phyloP scores from a whole-genome alignment of 2,797 vertebrate genomes.

The Scarus forsteni region DNA sequence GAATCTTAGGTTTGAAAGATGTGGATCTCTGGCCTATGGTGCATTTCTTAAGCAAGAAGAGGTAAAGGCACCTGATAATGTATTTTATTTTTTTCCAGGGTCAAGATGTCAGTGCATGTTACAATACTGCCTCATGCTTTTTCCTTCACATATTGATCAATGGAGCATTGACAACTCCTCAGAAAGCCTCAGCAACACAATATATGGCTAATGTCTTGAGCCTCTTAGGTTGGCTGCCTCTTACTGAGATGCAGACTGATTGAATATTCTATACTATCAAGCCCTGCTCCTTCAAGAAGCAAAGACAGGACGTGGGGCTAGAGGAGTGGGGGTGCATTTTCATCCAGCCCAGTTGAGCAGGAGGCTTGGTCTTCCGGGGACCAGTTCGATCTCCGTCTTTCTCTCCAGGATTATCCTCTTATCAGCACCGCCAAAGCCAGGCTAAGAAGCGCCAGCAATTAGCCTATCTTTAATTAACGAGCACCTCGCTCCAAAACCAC shows the following conservation, averaged over 20 bases:
- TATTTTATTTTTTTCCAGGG: conserved; percentile 4
- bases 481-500: conserved; percentile 82
- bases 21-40: neutral
- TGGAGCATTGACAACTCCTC: conserved; percentile 19
- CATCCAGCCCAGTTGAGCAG: conserved; percentile 72
- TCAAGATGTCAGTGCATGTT: conserved; percentile 13
- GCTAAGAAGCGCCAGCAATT: conserved; percentile 86
- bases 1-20: conserved; percentile 11
- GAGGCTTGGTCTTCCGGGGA: conserved; percentile 76
- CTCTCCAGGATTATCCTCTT: conserved; percentile 87
- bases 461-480: conserved; percentile 89
- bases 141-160: conserved; percentile 14
- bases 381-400: conserved; percentile 82
- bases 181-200: conserved; percentile 36
- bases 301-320: conserved; percentile 33
- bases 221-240: conserved; percentile 57
- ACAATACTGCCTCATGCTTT: conserved; percentile 2
- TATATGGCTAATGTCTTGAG: conserved; percentile 42
- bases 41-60: neutral
- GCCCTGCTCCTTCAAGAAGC: conserved; percentile 71
- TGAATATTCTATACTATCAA: conserved; percentile 78
- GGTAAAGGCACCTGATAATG: neutral
- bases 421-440: conserved; percentile 82
- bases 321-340: conserved; percentile 49
- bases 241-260: conserved; percentile 65